A percentile compares a stretch with the other conserved stretches of the same genome.
Conservation (phyloP, 23 tunicate species). For the Styela clava region DNA sequence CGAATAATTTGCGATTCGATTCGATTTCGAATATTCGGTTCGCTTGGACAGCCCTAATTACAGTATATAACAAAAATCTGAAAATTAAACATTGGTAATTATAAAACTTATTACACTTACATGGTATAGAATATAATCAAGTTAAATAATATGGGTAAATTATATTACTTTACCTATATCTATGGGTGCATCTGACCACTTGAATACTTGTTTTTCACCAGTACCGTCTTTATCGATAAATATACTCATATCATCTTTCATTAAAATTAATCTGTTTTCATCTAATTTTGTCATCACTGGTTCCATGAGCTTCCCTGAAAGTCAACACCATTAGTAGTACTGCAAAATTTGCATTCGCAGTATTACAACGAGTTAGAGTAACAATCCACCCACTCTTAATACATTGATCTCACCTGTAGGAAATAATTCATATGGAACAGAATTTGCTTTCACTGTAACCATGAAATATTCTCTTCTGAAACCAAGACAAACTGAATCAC, state of each 20-base stretch:
- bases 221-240: slow-evolving; percentile 67
- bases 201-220: slow-evolving; percentile 45
- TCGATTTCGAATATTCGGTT: too few species aligned
- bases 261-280: slow-evolving; percentile 40
- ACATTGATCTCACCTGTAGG: slow-evolving; percentile 93
- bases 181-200: slow-evolving; percentile 71
- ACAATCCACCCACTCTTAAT: too few species aligned
- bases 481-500: slow-evolving; percentile 77
- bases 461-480: slow-evolving; percentile 68
- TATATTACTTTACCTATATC: slow-evolving; percentile 37
- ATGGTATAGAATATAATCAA: too few species aligned
- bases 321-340: too few species aligned
- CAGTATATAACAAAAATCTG: too few species aligned
- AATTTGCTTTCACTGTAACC: slow-evolving; percentile 16
- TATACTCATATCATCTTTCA: slow-evolving; percentile 70
- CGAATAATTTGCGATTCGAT: too few species aligned
- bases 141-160: too few species aligned
- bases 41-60: too few species aligned
- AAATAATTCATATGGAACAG: slow-evolving; percentile 47
- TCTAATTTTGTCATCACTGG: slow-evolving; percentile 67
- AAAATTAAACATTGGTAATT: too few species aligned
- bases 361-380: too few species aligned
- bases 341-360: too few species aligned
- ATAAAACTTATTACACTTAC: too few species aligned
- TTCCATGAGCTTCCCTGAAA: slow-evolving; percentile 72